A percentile compares a stretch with the other conserved stretches of the same genome.
phyloP scores from a whole-genome alignment of 2,888 invertebrate species.

The Tethea ocularis region DNA sequence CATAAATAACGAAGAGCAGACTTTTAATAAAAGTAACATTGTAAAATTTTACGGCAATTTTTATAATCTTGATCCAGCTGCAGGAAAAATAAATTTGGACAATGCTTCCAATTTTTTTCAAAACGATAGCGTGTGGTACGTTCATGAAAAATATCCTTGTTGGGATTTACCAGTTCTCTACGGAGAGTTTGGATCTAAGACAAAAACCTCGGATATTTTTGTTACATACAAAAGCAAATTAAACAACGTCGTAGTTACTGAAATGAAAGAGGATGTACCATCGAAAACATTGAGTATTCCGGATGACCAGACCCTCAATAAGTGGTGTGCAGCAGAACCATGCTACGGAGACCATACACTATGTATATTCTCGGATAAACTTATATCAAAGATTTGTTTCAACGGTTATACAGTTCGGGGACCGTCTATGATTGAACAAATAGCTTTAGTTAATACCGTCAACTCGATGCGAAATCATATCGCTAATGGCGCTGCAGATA shows the following conservation, averaged over 20 bases:
- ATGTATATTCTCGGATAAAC: conserved; percentile 58
- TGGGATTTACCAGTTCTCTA: conserved; percentile 69
- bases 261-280: not conserved
- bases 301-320: conserved; percentile 42
- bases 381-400: conserved; percentile 56
- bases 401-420: conserved; percentile 46
- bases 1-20: not conserved
- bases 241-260: conserved; percentile 49
- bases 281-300: conserved; percentile 17
- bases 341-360: conserved; percentile 76
- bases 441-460: conserved; percentile 61
- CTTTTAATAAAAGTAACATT: conserved; percentile 20
- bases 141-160: conserved; percentile 65
- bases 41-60: conserved; percentile 45
- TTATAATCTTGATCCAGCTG: conserved; percentile 60
- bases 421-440: conserved; percentile 54
- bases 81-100: conserved; percentile 25
- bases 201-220: conserved; percentile 50
- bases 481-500: conserved; percentile 52
- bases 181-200: conserved; percentile 48
- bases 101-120: conserved; percentile 8
- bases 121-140: conserved; percentile 55
- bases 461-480: conserved; percentile 74
- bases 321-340: conserved; percentile 68
- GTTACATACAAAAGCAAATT: conserved; percentile 45